Conservation (phyloP, 1,140 invertebrate genomes). For the Cydia strobilella region DNA sequence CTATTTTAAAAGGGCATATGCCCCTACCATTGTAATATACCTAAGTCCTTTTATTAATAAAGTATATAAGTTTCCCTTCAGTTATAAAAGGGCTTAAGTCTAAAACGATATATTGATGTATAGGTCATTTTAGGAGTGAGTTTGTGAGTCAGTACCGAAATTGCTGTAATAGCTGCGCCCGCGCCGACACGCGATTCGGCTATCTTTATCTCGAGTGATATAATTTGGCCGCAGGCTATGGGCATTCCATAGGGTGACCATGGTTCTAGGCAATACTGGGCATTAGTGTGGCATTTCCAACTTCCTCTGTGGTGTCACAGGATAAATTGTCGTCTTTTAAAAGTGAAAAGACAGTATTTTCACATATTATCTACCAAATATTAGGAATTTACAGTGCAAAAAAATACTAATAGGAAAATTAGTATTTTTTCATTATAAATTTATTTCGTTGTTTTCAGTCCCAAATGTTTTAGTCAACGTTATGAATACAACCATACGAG, state of each 20-base stretch:
- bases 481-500: too few species aligned
- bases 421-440: too few species aligned
- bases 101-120: background rate
- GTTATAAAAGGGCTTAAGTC: background rate
- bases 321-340: too few species aligned
- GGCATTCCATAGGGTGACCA: conserved; percentile 57
- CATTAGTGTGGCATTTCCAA: too few species aligned
- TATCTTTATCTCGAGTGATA: conserved; percentile 69
- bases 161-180: conserved; percentile 62
- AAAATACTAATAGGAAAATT: too few species aligned
- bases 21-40: background rate
- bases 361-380: too few species aligned
- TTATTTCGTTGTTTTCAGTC: too few species aligned
- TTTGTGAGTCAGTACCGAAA: conserved; percentile 49
- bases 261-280: background rate
- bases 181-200: conserved; percentile 71
- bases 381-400: too few species aligned
- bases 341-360: too few species aligned
- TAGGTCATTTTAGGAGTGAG: background rate
- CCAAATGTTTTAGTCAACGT: too few species aligned
- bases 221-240: conserved; percentile 62
- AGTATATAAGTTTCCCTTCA: background rate
- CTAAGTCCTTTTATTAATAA: background rate
- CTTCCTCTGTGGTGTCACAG: too few species aligned
- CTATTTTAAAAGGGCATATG: background rate